These are phyloP conservation scores for Caenorhabditis sinica DNA, from an alignment of 2,888 invertebrate genomes.

Conservation along the genomic window DNA sequence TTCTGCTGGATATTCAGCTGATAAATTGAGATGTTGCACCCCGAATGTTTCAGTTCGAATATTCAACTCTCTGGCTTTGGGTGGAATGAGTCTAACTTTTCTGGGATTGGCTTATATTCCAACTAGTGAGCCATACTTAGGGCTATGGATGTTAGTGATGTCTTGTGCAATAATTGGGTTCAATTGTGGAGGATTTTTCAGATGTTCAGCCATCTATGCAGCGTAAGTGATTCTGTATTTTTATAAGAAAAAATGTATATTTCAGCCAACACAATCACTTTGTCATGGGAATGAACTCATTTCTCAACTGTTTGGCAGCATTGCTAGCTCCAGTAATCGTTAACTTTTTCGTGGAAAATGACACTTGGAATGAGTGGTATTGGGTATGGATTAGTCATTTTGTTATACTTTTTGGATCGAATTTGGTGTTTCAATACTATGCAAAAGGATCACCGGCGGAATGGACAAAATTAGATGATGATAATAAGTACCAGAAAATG, in stretches of 20 bases:
- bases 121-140: slow-evolving; percentile 48
- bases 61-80: slow-evolving; percentile 66
- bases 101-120: slow-evolving; percentile 61
- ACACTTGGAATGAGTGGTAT: slow-evolving; percentile 67
- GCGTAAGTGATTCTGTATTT: too few species aligned
- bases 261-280: slow-evolving; percentile 68
- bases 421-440: slow-evolving; percentile 58
- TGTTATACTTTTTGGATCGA: slow-evolving; percentile 48
- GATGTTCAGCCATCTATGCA: slow-evolving; percentile 60
- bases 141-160: slow-evolving; percentile 54
- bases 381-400: slow-evolving; percentile 67
- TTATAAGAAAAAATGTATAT: background rate
- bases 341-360: slow-evolving; percentile 56
- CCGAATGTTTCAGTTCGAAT: slow-evolving; percentile 49
- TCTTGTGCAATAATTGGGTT: slow-evolving; percentile 64
- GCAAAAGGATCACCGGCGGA: slow-evolving; percentile 61
- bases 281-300: slow-evolving; percentile 68
- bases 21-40: slow-evolving; percentile 56
- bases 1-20: slow-evolving; percentile 59
- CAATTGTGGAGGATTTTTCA: slow-evolving; percentile 67
- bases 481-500: background rate
- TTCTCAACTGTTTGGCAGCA: slow-evolving; percentile 62
- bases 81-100: slow-evolving; percentile 59
- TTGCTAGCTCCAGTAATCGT: slow-evolving; percentile 65
- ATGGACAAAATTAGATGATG: slow-evolving; percentile 51